Evolutionary conservation across 2,113 vertebrate genomes (phyloP).

Genomic region (Polypterus senegalus): DNA sequence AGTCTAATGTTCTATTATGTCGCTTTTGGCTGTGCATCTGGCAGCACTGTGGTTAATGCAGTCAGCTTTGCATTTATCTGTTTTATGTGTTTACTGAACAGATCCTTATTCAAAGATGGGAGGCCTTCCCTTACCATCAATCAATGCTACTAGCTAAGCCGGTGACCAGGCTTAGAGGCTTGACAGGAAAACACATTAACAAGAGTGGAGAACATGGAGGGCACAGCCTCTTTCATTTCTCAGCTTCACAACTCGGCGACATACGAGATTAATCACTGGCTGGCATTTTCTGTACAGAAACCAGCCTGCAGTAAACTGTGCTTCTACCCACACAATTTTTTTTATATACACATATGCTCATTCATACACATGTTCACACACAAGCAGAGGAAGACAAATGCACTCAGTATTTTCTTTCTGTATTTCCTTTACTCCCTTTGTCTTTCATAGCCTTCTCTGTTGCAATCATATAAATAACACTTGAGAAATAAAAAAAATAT

Average conservation of each 20-base stretch:
- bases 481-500: too few species aligned
- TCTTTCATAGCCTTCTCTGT: neutral
- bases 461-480: too few species aligned
- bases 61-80: too few species aligned
- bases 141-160: conserved; percentile 1
- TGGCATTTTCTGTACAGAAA: neutral
- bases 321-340: neutral
- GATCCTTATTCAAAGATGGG: neutral
- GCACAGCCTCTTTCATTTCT: conserved; percentile 16
- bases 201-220: conserved; percentile 8
- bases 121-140: neutral
- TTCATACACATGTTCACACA: neutral
- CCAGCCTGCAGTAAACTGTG: neutral
- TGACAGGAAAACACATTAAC: conserved; percentile 15
- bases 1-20: too few species aligned
- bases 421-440: neutral
- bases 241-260: conserved; percentile 1
- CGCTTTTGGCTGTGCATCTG: too few species aligned
- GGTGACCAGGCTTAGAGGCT: conserved; percentile 4
- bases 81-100: too few species aligned
- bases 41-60: too few species aligned
- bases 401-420: neutral
- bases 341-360: neutral
- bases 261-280: conserved; percentile 11
- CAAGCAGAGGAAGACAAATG: neutral